These are phyloP conservation scores for Apistogramma diplotaenia DNA, from an alignment of 2,113 vertebrate species.

Conservation along the genomic window DNA sequence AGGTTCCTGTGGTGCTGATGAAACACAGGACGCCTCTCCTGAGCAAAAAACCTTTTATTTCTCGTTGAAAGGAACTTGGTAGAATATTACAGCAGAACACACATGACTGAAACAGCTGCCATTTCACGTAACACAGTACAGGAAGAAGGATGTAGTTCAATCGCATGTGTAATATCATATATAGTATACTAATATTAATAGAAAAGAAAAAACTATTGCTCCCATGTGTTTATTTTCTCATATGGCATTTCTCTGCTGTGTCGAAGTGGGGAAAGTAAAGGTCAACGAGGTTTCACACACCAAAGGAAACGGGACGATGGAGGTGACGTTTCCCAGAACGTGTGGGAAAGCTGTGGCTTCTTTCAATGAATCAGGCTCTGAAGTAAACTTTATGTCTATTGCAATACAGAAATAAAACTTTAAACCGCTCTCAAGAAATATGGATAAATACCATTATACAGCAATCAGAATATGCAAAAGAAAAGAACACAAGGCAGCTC, in stretches of 20 bases:
- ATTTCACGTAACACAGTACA: slow-evolving; percentile 83
- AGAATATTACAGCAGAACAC: slow-evolving; percentile 83
- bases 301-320: slow-evolving; percentile 66
- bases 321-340: slow-evolving; percentile 47
- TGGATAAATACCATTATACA: slow-evolving; percentile 82
- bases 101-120: slow-evolving; percentile 83
- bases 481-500: slow-evolving; percentile 87
- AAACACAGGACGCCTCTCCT: slow-evolving; percentile 45
- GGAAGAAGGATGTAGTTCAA: slow-evolving; percentile 77
- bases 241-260: slow-evolving; percentile 74
- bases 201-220: slow-evolving; percentile 77
- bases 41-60: slow-evolving; percentile 78
- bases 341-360: slow-evolving; percentile 46
- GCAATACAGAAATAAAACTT: slow-evolving; percentile 67
- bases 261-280: slow-evolving; percentile 59
- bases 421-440: slow-evolving; percentile 66
- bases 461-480: slow-evolving; percentile 78
- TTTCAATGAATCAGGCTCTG: slow-evolving; percentile 42
- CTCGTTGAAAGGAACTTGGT: slow-evolving; percentile 76
- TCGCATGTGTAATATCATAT: slow-evolving; percentile 70
- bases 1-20: too few species aligned
- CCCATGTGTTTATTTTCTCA: slow-evolving; percentile 62
- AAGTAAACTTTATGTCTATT: slow-evolving; percentile 59
- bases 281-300: slow-evolving; percentile 66
- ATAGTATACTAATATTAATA: slow-evolving; percentile 71